phyloP scores from a whole-genome alignment of 2,113 vertebrate species.

The Phylloscopus whistleri region DNA sequence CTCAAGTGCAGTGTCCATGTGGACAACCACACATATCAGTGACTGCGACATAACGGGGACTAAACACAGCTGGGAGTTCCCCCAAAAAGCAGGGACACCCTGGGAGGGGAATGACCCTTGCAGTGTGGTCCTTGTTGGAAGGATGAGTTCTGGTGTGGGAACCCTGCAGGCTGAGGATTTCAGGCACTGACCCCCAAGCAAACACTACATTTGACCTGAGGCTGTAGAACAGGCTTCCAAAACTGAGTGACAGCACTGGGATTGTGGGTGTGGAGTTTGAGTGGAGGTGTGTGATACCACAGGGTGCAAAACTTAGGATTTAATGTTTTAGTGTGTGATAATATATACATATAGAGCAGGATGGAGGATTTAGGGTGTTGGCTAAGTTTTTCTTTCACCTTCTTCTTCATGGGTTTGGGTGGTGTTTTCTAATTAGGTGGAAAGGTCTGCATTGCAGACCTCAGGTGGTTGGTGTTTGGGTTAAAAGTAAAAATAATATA shows the following conservation, averaged over 20 bases:
- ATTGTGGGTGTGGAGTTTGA: background rate
- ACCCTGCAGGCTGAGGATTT: background rate
- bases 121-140: rapidly evolving
- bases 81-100: background rate
- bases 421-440: background rate
- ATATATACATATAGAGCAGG: background rate
- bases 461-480: background rate
- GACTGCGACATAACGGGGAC: rapidly evolving
- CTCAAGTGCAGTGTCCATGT: too few species aligned
- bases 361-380: background rate
- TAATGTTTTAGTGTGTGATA: background rate
- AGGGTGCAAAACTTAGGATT: background rate
- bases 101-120: rapidly evolving
- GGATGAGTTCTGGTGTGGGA: background rate
- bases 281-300: background rate
- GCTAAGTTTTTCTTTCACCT: background rate
- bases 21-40: too few species aligned
- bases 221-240: background rate
- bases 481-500: too few species aligned
- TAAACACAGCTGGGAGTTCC: rapidly evolving
- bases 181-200: background rate
- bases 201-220: background rate
- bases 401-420: background rate
- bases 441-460: background rate
- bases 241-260: background rate